Evolutionary conservation across 2,113 vertebrate genomes (phyloP).

Genomic region (Leptocoma aspasia): DNA sequence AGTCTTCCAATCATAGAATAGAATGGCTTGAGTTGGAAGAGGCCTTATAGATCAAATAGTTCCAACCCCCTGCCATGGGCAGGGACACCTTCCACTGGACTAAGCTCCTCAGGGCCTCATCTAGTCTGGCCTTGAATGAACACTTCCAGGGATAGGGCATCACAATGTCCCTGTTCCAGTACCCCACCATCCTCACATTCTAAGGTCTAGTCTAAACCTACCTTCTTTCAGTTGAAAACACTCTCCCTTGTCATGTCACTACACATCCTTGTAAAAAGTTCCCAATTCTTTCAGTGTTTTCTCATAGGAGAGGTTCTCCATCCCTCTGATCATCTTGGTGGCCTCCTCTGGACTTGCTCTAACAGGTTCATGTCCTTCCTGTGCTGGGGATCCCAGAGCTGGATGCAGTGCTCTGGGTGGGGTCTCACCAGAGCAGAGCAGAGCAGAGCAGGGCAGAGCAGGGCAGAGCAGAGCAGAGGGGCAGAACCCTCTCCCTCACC

Average conservation of each 20-base stretch:
- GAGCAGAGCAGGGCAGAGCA: too few species aligned
- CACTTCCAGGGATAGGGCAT: not conserved
- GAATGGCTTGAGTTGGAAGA: not conserved
- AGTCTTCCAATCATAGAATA: not conserved
- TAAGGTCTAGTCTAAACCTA: not conserved
- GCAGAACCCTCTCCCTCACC: not conserved
- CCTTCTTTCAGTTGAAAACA: not conserved
- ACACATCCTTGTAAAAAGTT: too few species aligned
- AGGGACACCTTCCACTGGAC: not conserved
- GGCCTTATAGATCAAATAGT: not conserved
- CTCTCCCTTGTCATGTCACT: not conserved
- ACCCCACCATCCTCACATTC: not conserved
- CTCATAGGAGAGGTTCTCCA: not conserved
- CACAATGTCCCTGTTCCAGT: not conserved
- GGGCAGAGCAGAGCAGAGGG: not conserved
- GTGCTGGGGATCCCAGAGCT: not conserved
- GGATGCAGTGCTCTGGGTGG: not conserved
- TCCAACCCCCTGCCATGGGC: not conserved
- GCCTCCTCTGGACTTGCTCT: not conserved
- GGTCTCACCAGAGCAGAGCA: not conserved
- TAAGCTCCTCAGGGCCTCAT: not conserved
- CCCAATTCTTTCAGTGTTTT: fast-evolving
- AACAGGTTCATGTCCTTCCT: not conserved
- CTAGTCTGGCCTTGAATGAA: not conserved
- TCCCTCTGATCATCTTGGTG: not conserved